Evolutionary conservation across 1,140 invertebrate genomes (phyloP), one percentile per base, ranked within the genome.

Genomic region (Phenacoccus solenopsis): DNA sequence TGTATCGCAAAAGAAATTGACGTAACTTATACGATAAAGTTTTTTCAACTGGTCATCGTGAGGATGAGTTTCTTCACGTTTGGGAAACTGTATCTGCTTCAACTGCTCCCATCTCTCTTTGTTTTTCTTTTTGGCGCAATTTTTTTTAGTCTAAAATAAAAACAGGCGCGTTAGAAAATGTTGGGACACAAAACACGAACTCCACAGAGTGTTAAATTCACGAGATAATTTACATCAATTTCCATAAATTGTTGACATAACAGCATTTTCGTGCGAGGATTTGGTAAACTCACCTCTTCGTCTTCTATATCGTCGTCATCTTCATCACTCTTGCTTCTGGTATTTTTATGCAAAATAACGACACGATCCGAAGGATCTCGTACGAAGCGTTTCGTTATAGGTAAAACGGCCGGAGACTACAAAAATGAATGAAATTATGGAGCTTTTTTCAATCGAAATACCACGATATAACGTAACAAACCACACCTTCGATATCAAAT

Each of bases 401-500:
- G 59, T 25, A 24, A 10, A 24, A 10, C 59, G 1, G 59, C 9
- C 4, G n/a, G 22, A 5, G 57, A 59, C 22, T 22, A 59, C 28
- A 61, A 25, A 28, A n/a, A 20, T 57, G 27, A 59, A 68, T 68
- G 38, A 56, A 38, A 38, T 16, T 68, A 57, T 59, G 28, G 16
- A 68, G 38, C 28, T 71, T 35, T 24, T n/a, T 27, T 69, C 69
- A 68, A 1, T 69, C 25, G 35, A 69, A 13, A 35, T 68, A 49
- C 61, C 69, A 71, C 57, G 10, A 38, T 69, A 35, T 27, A 22
- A 68, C 68, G 38, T 69, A 30, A 61, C 21, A 59, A 57, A 30
- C 32, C 38, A 32, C 20, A 71, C 32, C 59, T 71, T 68, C 28
- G 68, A 35, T 27, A 69, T 20, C 12, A 72, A 28, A 10, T 72